These are phyloP conservation scores for Callionymus lyra DNA, from an alignment of 2,113 vertebrate species.

Conservation along the genomic window DNA sequence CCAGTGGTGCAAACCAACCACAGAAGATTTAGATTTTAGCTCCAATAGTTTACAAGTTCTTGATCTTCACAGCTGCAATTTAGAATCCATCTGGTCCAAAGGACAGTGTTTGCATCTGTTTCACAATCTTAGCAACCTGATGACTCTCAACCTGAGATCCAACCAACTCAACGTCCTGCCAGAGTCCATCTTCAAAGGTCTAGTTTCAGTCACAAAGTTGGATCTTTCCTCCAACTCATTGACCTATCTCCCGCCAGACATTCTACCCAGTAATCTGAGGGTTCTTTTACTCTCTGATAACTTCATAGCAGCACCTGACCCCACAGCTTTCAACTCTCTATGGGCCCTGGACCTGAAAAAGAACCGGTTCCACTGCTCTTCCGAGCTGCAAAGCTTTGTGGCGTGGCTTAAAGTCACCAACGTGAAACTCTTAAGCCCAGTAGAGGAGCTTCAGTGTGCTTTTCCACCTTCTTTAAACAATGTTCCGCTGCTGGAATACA, in stretches of 20 bases:
- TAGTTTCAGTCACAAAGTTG: conserved; percentile 63
- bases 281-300: conserved; percentile 71
- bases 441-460: conserved; percentile 55
- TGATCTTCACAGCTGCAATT: conserved; percentile 71
- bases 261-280: conserved; percentile 68
- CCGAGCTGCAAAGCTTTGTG: conserved; percentile 63
- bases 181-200: conserved; percentile 63
- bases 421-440: conserved; percentile 47
- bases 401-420: conserved; percentile 73
- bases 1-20: conserved; percentile 41
- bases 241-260: conserved; percentile 51
- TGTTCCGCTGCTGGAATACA: conserved; percentile 24
- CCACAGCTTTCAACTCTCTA: conserved; percentile 62
- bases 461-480: conserved; percentile 56
- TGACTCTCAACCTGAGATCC: conserved; percentile 57
- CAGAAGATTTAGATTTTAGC: not conserved
- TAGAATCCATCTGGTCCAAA: conserved; percentile 74
- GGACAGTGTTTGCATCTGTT: conserved; percentile 73
- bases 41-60: conserved; percentile 55
- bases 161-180: conserved; percentile 74
- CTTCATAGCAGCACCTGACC: conserved; percentile 72
- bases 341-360: conserved; percentile 56
- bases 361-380: conserved; percentile 74
- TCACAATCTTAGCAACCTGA: conserved; percentile 58
- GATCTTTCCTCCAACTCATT: conserved; percentile 74